phyloP scores from a whole-genome alignment of 2,888 invertebrate genomes.

The Priocnemis perturbator region DNA sequence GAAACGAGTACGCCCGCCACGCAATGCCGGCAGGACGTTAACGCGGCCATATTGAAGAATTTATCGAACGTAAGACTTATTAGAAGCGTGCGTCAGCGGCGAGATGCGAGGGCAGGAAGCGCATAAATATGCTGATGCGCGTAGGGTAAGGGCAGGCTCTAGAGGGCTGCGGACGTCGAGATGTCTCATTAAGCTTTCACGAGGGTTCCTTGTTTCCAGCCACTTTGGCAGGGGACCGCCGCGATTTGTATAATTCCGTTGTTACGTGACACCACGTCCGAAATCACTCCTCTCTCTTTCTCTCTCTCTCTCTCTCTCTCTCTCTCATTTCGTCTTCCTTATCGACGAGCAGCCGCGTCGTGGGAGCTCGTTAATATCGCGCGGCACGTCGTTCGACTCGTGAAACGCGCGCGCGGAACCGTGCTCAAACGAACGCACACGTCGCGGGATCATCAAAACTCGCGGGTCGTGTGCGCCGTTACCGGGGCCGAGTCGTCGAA shows the following conservation, averaged over 20 bases:
- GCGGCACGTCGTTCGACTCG: too few relatives aligned
- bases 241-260: constrained; percentile 26
- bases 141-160: not conserved
- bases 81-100: not conserved
- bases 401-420: too few relatives aligned
- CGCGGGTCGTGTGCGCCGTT: not conserved
- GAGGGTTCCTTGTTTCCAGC: constrained; percentile 18
- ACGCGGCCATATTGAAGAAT: too few relatives aligned
- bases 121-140: constrained; percentile 14
- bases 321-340: too few relatives aligned
- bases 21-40: too few relatives aligned
- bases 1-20: too few relatives aligned
- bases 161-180: constrained; percentile 13
- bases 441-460: constrained; percentile 1
- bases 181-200: constrained; percentile 20
- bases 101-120: not conserved
- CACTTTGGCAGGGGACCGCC: constrained; percentile 9
- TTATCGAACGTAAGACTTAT: not conserved
- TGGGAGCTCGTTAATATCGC: too few relatives aligned
- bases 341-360: too few relatives aligned
- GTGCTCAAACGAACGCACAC: too few relatives aligned
- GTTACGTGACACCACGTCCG: too few relatives aligned
- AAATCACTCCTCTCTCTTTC: too few relatives aligned
- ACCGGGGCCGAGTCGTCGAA: constrained; percentile 13
- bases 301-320: not conserved